phyloP scores from a whole-genome alignment of 2,797 vertebrate species.

The Anguilla obscura region DNA sequence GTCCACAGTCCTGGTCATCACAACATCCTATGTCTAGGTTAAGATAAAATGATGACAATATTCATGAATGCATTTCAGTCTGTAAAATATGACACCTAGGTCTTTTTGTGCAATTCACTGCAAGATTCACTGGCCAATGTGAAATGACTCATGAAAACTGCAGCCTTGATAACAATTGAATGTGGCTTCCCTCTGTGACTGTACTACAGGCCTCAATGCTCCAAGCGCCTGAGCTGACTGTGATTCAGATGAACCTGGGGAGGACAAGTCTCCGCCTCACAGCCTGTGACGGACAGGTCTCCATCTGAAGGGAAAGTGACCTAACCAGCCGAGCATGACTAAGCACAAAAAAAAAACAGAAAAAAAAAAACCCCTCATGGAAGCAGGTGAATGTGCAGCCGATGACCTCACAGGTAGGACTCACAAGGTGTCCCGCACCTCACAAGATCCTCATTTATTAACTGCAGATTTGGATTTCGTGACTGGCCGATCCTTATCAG shows the following conservation, averaged over 20 bases:
- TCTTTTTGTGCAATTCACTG: background rate
- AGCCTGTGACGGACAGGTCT: background rate
- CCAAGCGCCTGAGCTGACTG: background rate
- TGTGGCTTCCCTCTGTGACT: background rate
- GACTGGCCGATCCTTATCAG: background rate
- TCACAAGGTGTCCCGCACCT: background rate
- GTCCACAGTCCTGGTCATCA: background rate
- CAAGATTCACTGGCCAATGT: background rate
- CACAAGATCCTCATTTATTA: background rate
- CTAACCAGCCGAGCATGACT: conserved; percentile 57
- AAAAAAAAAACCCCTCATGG: background rate
- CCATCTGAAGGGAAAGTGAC: background rate
- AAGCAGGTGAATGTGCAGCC: background rate
- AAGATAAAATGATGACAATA: background rate
- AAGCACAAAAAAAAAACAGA: conserved; percentile 52
- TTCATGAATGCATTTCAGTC: background rate
- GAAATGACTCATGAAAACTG: background rate
- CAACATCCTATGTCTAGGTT: background rate
- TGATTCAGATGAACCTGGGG: background rate
- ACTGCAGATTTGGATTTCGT: background rate
- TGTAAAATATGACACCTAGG: background rate
- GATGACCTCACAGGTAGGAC: background rate
- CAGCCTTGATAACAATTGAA: background rate
- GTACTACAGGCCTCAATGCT: background rate
- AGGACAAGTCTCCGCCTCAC: background rate